These are phyloP conservation scores for Pogona vitticeps DNA, from an alignment of 2,113 vertebrate genomes.

Conservation along the genomic window DNA sequence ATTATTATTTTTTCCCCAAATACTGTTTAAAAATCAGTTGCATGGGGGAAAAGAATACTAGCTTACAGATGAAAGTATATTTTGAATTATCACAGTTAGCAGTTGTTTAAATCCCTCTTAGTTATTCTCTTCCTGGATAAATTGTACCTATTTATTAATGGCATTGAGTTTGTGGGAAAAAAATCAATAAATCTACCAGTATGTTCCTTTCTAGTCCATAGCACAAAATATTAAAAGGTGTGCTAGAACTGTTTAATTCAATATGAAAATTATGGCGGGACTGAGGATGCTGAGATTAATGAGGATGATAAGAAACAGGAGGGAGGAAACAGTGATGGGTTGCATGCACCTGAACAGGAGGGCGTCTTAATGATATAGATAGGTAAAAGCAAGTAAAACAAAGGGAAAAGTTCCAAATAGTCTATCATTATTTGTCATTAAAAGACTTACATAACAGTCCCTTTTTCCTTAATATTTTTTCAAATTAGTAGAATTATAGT, in stretches of 20 bases:
- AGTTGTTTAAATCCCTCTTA: constrained; percentile 41
- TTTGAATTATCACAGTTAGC: not conserved
- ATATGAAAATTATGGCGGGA: not conserved
- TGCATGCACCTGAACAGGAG: not conserved
- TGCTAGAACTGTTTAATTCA: constrained; percentile 32
- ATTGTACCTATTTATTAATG: constrained; percentile 34
- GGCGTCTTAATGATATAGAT: not conserved
- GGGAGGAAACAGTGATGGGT: not conserved
- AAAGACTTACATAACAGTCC: constrained; percentile 36
- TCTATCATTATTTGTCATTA: constrained; percentile 18
- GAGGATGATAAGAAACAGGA: not conserved
- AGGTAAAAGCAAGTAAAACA: not conserved
- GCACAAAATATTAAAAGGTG: constrained; percentile 33
- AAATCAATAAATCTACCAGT: constrained; percentile 1
- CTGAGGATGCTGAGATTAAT: not conserved
- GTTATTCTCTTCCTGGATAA: constrained; percentile 32
- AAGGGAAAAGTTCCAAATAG: not conserved
- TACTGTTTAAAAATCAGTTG: constrained; percentile 5
- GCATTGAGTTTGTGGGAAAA: constrained; percentile 6
- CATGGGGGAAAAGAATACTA: not conserved
- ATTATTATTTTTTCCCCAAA: not conserved
- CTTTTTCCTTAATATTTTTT: constrained; percentile 33
- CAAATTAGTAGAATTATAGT: constrained; percentile 35
- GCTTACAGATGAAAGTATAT: not conserved
- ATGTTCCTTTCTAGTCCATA: constrained; percentile 27